These are phyloP conservation scores for Metacarcinus magister DNA, from an alignment of 2,888 invertebrate species.

Conservation along the genomic window DNA sequence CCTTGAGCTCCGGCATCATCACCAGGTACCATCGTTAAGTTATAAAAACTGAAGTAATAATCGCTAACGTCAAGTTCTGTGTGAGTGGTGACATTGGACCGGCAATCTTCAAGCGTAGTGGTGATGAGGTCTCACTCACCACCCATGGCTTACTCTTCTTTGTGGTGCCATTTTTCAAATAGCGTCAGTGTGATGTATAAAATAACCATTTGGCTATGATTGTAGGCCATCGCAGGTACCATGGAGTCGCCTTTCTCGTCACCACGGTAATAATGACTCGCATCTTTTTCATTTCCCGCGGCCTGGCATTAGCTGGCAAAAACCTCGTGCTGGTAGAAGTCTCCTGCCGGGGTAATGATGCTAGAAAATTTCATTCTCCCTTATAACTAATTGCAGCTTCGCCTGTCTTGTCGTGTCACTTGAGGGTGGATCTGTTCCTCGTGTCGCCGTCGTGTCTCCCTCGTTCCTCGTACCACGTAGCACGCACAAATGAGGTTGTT, in stretches of 20 bases:
- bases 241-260: conserved; percentile 17
- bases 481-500: not conserved
- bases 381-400: conserved; percentile 2
- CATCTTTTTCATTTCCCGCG: not conserved
- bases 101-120: not conserved
- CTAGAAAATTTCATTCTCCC: not conserved
- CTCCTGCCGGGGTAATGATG: not conserved
- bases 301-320: not conserved
- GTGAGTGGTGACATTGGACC: not conserved
- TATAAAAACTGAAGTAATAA: not conserved
- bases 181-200: not conserved
- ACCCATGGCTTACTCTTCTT: not conserved
- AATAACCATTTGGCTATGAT: not conserved
- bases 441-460: not conserved
- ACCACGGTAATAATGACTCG: not conserved
- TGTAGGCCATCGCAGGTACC: not conserved
- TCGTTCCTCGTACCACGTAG: not conserved
- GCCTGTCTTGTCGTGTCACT: not conserved
- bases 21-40: not conserved
- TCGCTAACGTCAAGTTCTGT: not conserved
- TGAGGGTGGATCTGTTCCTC: not conserved
- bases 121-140: not conserved
- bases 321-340: not conserved
- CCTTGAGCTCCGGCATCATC: not conserved
- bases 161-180: not conserved